Base-by-base conservation (phyloP, 37 sponge, comb jelly and placozoan species). In the Petrosia ficiformis region DNA sequence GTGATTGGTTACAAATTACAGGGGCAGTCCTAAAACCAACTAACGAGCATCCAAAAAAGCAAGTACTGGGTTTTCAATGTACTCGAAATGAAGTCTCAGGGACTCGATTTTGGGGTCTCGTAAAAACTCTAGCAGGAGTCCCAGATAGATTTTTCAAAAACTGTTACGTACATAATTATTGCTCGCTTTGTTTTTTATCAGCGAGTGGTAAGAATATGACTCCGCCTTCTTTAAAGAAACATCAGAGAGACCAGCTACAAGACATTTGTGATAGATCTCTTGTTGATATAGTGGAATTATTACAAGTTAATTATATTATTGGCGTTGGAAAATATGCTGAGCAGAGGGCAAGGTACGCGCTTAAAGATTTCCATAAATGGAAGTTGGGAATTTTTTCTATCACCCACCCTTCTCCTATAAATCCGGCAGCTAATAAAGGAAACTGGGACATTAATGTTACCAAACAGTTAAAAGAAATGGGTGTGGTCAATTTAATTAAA, bases 91-190 rank as follows among this genome's bases (percentile, higher is more conserved):
- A 90, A 61, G 91, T 90, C 0, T 82, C 79, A 22, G 91, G 91
- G 0, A 70, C 82, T 3, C 44, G 91, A 26, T 90, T 90, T 64
- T 90, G 91, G 91, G 67, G 65, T 4, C 71, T 90, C 21, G 64
- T 80, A 48, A 44, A 73, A 44, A 38, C 59, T 21, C 60, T 90
- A 2, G 72, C 43, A 1, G 77, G 72, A n/a, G 48, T 64, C 11
- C 83, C 91, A 6, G 67, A 82, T 1, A 28, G 19, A 1, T 85
- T 85, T 69, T 90, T 90, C 67, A 78, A 26, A 24, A 85, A 82
- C 75, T 85, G 91, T 56, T 90, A 77, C 44, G 91, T 90, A 4
- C 83, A 85, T 73, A 90, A 90, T 54, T 90, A 90, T 79, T 90
- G 91, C 58, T 87, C 91, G 0, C 65, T 84, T 8, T 86, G 91